Conservation (phyloP, 2,797 vertebrate genomes). For the Acanthurus leucopareius region DNA sequence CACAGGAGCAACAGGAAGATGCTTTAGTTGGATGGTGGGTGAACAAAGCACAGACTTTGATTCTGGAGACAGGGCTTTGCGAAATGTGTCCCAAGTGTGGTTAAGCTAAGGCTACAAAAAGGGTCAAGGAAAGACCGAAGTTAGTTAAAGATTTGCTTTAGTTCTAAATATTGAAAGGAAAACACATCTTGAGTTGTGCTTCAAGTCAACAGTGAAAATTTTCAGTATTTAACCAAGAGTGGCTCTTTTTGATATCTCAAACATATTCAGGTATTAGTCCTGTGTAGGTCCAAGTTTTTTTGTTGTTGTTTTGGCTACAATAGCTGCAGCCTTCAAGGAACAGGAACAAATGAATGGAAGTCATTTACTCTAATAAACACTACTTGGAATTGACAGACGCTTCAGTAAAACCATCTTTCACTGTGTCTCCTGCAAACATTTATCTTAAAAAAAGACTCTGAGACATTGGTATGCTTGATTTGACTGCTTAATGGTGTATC, state of each 20-base stretch:
- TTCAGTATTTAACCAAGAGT: neutral
- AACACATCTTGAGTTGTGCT: too few species aligned
- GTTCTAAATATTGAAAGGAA: too few species aligned
- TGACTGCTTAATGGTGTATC: neutral
- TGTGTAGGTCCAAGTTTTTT: too few species aligned
- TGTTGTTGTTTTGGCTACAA: neutral
- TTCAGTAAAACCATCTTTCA: neutral
- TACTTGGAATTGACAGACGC: neutral
- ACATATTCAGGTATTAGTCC: too few species aligned
- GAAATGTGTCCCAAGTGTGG: neutral
- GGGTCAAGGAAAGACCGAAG: too few species aligned
- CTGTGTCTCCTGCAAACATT: neutral
- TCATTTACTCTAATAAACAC: neutral
- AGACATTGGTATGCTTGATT: neutral
- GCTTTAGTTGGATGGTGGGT: neutral
- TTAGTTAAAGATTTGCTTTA: too few species aligned
- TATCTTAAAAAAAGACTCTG: too few species aligned
- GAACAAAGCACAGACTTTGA: neutral
- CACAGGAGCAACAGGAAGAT: neutral
- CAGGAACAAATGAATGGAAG: neutral
- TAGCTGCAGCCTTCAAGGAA: neutral
- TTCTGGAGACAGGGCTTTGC: neutral
- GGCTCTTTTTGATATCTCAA: too few species aligned
- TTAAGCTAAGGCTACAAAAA: neutral
- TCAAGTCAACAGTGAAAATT: neutral